Base-by-base conservation (phyloP, 2,888 invertebrate genomes). In the Patella caerulea region DNA sequence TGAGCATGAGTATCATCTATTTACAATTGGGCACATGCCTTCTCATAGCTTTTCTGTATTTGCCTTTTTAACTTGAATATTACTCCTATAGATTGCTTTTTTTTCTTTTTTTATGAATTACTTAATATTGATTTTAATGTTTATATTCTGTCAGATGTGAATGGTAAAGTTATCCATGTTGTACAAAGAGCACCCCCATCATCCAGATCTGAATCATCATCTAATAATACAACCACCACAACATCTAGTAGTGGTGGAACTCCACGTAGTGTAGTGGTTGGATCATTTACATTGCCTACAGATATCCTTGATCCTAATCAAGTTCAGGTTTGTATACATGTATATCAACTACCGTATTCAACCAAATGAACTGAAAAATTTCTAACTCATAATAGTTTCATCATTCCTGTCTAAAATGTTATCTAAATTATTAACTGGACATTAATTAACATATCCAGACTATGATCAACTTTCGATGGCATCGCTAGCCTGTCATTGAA, bases 81-180 rank as follows among this genome's bases (percentile, higher is more conserved):
- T 34, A 56, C 34, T 19, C 15, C 19, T 17, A 56, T 19, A 11
- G 17, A 56, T 29, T 34, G 55, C 73, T 19, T 72, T 45, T 0
- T 9, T 9, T 45, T 29, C 29, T 29, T 45, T 45, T 4, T 9
- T 45, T 45, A 45, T 45, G 7, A 45, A 45, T 9, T 45, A 45
- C 45, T 45, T 45, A 45, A 45, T 45, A 9, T 9, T 45, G 7
- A 45, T 45, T 45, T 45, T 24, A 9, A 45, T 45, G 45, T 59
- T 65, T 72, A 24, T 65, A 24, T 73, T 72, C 71, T 80, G 84
- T 34, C 82, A 93, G 97, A 96, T 93, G 95, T 98, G 45, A 93
- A 96, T 90, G 97, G 96, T 2, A 98, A 97, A 93, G 97, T 97
- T 55, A 94, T 98, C 75, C 98, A 98, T 91, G 94, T 98, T 90